phyloP scores from a whole-genome alignment of 2,113 vertebrate genomes.

The Camelus dromedarius region DNA sequence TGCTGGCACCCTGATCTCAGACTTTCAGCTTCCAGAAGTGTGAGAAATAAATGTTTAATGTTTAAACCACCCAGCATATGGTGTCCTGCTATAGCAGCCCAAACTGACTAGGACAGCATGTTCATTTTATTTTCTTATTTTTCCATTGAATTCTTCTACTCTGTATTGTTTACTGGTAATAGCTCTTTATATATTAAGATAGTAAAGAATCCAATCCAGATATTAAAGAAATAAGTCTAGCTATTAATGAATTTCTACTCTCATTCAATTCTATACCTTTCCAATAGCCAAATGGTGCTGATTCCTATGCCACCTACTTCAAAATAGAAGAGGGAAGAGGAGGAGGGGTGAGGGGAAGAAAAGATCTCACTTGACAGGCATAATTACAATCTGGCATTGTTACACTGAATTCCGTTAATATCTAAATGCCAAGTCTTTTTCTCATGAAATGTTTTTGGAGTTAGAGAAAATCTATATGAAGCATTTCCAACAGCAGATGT shows the following conservation, averaged over 20 bases:
- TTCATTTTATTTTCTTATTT: not conserved
- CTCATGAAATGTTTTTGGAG: not conserved
- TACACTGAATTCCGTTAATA: not conserved
- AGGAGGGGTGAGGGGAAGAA: not conserved
- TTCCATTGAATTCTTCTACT: not conserved
- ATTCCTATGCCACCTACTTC: not conserved
- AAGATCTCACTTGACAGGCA: not conserved
- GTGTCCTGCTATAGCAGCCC: not conserved
- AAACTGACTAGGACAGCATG: not conserved
- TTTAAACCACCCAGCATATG: not conserved
- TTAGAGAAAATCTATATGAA: not conserved
- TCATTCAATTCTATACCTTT: not conserved
- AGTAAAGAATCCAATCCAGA: not conserved
- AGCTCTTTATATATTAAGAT: not conserved
- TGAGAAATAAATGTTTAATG: not conserved
- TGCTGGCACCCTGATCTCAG: not conserved
- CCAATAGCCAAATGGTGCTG: not conserved
- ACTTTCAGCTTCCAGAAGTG: not conserved
- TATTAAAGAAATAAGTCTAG: not conserved
- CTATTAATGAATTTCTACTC: not conserved
- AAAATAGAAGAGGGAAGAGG: not conserved
- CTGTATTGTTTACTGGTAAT: not conserved
- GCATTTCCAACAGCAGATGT: not conserved
- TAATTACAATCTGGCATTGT: not conserved
- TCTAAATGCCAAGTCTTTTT: not conserved